Evolutionary conservation across 2,797 vertebrate species (phyloP), one percentile per base, ranked within the genome.

Genomic region (Gymnoscopelus braueri): DNA sequence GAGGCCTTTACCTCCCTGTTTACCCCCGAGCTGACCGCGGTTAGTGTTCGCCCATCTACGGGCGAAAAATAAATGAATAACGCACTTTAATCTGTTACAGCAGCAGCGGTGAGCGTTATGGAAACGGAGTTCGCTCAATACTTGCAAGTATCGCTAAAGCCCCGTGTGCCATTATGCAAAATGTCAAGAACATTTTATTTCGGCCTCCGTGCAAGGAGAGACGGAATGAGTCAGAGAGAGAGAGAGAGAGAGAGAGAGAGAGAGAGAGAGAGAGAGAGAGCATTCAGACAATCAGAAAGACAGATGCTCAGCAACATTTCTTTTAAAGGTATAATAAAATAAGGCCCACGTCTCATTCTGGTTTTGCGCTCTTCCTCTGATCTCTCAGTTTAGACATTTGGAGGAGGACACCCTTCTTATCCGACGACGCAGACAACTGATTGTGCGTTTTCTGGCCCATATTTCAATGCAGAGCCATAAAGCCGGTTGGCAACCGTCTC

Each of bases 391-490:
- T 69, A 69, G 73, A 75, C 60, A 67, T 80, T 80, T 71, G 12
- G 67, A 52, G 65, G 71, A 70, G 13, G 39, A 14, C 50, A 51
- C 12, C 65, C 77, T 83, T 8, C 77, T 83, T 8, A 74, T 88
- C 77, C 72, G 59, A 63, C 79, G 73, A 67, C 60, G 32, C 14
- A 67, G 48, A 78, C 35, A 52, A 73, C 71, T 82, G 76, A 80
- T 71, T 77, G 79, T 75, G 32, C 11, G 81, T 65, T 58, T 61
- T 74, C 84, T 74, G 82, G 81, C 77, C 62, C 24, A 55, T 73
- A 75, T 84, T 85, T 89, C 86, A 86, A 5, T 24, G 51, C 32
- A 72, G 67, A 67, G 63, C 71, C 75, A 73, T 82, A 77, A 83
- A 84, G 72, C 81, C 67, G 59, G 63, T 78, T 87, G 86, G 82